Base-by-base conservation (phyloP, 2,888 invertebrate species). In the Pharmacophagus antenor region DNA sequence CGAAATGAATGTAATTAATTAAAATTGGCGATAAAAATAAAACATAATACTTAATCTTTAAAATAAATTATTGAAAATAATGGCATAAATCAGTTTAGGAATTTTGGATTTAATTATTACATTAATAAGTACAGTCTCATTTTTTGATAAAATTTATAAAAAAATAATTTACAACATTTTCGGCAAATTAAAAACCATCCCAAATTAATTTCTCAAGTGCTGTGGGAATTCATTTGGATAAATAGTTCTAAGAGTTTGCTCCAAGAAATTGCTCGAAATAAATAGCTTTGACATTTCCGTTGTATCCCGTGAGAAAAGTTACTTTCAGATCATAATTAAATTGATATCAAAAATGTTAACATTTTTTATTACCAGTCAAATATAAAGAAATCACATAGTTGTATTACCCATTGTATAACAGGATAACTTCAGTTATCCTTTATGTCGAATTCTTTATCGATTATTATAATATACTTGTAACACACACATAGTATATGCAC, bases 171-270 rank as follows among this genome's bases (percentile, higher is more conserved):
- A 27, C 8, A 10, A 27, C 10, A 6, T 27, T 8, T 37, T 37
- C 15, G n/a, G 37, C 2, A 20, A 47, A 47, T 47, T 22, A 4
- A 3, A 15, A 4, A 44, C 8, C n/a, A 10, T 10, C 18, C 5
- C 42, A 20, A 44, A 44, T 44, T 6, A 44, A 8, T 48, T 22
- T n/a, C 23, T 23, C 15, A 22, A 48, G 51, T 41, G 41, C 21
- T 41, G 2, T 6, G 51, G 41, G 41, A 52, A 52, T 52, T 52
- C 22, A 52, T 22, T 41, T 41, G 10, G 15, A 41, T 41, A 41
- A 52, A 37, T 52, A 21, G 21, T 22, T n/a, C 12, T 52, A 12
- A 8, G 8, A 15, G 21, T 41, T 52, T 41, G 41, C 37, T 21
- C 21, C 21, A 22, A 20, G 7, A n/a, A 41, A 41, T 22, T 37